Evolutionary conservation across 1,140 invertebrate species (phyloP).

Genomic region (Bicyclus anynana): DNA sequence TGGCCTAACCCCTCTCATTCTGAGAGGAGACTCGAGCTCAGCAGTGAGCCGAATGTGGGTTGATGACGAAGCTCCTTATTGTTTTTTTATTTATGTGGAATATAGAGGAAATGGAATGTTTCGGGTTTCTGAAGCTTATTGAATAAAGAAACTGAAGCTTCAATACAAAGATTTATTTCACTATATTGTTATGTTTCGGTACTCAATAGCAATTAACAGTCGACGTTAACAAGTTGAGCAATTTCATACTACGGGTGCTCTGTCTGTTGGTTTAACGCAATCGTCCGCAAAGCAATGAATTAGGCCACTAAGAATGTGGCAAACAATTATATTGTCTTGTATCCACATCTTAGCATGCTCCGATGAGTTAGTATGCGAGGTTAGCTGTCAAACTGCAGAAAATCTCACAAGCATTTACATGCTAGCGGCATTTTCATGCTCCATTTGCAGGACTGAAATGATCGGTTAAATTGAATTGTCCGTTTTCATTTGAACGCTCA

Average conservation of each 20-base stretch:
- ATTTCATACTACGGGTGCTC: background rate
- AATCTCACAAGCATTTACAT: conserved; percentile 56
- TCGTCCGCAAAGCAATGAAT: conserved; percentile 38
- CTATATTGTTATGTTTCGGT: no score
- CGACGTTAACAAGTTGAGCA: background rate
- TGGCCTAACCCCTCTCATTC: no score
- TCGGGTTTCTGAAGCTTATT: no score
- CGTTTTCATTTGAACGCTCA: conserved; percentile 45
- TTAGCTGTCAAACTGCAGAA: conserved; percentile 44
- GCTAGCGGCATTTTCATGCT: conserved; percentile 59
- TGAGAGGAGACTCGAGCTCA: no score
- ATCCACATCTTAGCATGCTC: conserved; percentile 50
- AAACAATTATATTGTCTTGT: conserved; percentile 55
- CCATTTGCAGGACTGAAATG: conserved; percentile 62
- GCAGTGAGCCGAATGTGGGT: no score
- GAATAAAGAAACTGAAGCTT: no score
- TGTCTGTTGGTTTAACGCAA: conserved; percentile 14
- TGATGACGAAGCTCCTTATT: no score
- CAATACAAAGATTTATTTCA: no score
- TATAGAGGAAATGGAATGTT: no score
- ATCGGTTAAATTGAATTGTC: conserved; percentile 66
- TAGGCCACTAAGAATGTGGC: conserved; percentile 42
- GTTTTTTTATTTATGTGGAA: no score
- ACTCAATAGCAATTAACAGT: no score
- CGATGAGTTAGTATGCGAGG: conserved; percentile 45